Conservation (phyloP, 2,797 vertebrate genomes). For the Alosa sapidissima region DNA sequence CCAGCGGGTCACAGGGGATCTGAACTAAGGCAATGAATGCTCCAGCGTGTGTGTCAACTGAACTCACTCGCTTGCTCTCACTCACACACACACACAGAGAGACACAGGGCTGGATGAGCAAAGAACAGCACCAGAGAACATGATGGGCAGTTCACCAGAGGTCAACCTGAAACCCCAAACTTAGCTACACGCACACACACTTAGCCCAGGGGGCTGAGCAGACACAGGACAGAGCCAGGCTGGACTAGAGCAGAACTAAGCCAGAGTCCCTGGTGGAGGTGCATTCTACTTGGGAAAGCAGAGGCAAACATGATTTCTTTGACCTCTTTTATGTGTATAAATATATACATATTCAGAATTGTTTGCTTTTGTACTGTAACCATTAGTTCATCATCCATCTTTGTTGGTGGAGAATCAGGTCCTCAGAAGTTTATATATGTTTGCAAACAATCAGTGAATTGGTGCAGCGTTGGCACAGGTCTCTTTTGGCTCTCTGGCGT, state of each 20-base stretch:
- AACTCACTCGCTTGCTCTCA: background rate
- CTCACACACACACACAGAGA: background rate
- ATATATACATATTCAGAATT: background rate
- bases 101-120: background rate
- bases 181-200: background rate
- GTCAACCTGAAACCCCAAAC: background rate
- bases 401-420: background rate
- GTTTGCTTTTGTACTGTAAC: background rate
- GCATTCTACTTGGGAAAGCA: no score
- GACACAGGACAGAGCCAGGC: no score
- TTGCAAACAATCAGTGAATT: background rate
- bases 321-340: background rate
- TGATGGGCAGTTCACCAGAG: background rate
- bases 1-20: background rate
- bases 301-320: background rate
- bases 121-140: background rate
- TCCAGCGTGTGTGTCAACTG: background rate
- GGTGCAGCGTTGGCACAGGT: no score
- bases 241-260: no score
- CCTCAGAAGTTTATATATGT: background rate
- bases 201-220: no score
- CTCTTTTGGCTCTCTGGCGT: no score
- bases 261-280: no score
- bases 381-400: background rate
- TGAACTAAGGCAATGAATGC: background rate